phyloP scores from a whole-genome alignment of 2,113 vertebrate species.

The Ia io region DNA sequence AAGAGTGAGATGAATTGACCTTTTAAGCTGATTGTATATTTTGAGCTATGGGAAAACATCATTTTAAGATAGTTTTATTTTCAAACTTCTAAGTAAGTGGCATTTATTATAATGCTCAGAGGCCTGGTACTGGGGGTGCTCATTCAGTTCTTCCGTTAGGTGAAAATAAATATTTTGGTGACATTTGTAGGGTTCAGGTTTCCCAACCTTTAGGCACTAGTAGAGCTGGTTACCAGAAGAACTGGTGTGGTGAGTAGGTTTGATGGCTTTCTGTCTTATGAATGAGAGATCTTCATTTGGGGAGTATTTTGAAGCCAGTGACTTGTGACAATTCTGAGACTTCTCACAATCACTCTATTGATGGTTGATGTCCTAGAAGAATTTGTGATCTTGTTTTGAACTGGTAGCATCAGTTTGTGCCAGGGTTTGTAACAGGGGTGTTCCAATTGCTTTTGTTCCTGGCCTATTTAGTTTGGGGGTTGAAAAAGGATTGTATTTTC shows the following conservation, averaged over 20 bases:
- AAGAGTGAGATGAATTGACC: constrained; percentile 1
- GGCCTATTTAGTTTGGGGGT: background rate
- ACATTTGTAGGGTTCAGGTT: constrained; percentile 41
- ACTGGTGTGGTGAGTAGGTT: background rate
- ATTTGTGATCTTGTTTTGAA: constrained; percentile 27
- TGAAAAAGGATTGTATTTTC: background rate
- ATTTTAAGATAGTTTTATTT: constrained; percentile 6
- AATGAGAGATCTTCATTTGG: background rate
- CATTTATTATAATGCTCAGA: background rate
- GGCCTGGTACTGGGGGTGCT: background rate
- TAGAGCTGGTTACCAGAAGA: background rate
- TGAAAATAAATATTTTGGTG: constrained; percentile 29
- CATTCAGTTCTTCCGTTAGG: background rate
- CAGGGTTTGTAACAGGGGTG: background rate
- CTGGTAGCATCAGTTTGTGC: background rate
- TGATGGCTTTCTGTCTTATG: background rate
- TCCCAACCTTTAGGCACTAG: background rate
- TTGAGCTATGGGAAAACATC: background rate
- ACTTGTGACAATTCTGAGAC: background rate
- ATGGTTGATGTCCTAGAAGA: constrained; percentile 2
- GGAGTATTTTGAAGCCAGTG: constrained; percentile 40
- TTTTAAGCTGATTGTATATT: constrained; percentile 20
- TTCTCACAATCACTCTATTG: background rate
- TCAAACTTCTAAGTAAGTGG: background rate
- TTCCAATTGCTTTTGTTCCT: background rate